Evolutionary conservation across 1,140 invertebrate genomes (phyloP).

Genomic region (Pantala flavescens): DNA sequence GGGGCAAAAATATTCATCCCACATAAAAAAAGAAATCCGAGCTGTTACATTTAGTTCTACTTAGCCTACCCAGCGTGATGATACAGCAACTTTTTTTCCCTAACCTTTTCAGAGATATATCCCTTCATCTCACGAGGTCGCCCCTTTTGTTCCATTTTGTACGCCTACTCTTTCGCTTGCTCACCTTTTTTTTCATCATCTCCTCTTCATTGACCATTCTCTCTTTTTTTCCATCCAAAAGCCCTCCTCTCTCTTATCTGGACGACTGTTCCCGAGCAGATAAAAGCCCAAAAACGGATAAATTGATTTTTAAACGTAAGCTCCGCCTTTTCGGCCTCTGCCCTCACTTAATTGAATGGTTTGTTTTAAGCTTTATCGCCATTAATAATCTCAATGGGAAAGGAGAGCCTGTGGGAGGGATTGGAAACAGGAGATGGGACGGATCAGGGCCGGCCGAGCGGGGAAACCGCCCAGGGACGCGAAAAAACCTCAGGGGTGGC

Average conservation of each 20-base stretch:
- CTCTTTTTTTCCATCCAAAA: not conserved
- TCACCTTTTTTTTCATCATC: too few species aligned
- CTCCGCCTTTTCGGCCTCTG: not conserved
- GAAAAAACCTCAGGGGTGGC: not conserved
- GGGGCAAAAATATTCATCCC: too few species aligned
- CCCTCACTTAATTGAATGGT: conserved; percentile 2
- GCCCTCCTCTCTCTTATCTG: not conserved
- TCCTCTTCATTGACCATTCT: not conserved
- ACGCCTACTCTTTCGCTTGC: too few species aligned
- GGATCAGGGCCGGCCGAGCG: not conserved
- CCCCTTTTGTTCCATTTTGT: too few species aligned
- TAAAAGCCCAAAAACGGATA: not conserved
- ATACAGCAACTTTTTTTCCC: too few species aligned
- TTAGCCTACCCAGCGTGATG: too few species aligned
- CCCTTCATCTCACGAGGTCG: too few species aligned
- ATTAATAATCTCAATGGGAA: conserved; percentile 10
- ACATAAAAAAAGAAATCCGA: too few species aligned
- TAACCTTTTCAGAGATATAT: too few species aligned
- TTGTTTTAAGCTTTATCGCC: conserved; percentile 6
- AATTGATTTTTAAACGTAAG: not conserved
- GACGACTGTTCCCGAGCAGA: not conserved
- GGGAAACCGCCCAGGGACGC: not conserved
- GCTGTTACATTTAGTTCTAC: too few species aligned
- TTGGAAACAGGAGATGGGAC: not conserved
- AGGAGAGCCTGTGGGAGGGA: not conserved